These are phyloP conservation scores for Rhabditoides inermis DNA, from an alignment of 2,888 invertebrate genomes.

Conservation along the genomic window DNA sequence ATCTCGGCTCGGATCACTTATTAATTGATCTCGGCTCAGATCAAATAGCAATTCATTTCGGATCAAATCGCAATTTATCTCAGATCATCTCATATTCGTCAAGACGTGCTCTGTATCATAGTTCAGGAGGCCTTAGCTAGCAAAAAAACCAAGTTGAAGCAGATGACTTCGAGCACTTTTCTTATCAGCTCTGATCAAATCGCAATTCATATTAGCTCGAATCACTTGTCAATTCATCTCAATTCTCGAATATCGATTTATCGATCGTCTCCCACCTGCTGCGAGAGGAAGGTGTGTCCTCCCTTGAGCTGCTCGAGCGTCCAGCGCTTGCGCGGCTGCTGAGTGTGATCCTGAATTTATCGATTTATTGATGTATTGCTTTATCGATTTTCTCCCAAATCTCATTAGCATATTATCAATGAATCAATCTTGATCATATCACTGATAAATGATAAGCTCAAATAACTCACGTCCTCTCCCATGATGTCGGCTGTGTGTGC, in stretches of 20 bases:
- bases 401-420: too few relatives aligned
- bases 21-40: neutral
- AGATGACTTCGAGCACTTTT: too few relatives aligned
- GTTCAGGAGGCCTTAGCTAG: too few relatives aligned
- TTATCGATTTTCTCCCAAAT: too few relatives aligned
- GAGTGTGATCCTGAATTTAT: constrained; percentile 11
- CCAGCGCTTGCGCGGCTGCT: constrained; percentile 37
- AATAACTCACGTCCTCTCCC: constrained; percentile 12
- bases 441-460: neutral
- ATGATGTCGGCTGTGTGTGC: constrained; percentile 7
- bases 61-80: neutral
- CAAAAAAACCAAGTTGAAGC: too few relatives aligned
- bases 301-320: constrained; percentile 49
- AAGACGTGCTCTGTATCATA: too few relatives aligned
- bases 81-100: too few relatives aligned
- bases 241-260: neutral
- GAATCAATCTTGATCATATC: too few relatives aligned
- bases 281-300: constrained; percentile 46
- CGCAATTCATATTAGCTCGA: neutral
- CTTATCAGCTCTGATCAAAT: too few relatives aligned
- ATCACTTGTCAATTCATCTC: neutral
- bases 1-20: neutral
- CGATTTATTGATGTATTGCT: too few relatives aligned
- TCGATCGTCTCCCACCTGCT: constrained; percentile 28
- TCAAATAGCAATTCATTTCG: neutral